Evolutionary conservation across 2,113 vertebrate species (phyloP), one percentile per base, ranked within the genome.

Genomic region (Sebastes schlegelii): DNA sequence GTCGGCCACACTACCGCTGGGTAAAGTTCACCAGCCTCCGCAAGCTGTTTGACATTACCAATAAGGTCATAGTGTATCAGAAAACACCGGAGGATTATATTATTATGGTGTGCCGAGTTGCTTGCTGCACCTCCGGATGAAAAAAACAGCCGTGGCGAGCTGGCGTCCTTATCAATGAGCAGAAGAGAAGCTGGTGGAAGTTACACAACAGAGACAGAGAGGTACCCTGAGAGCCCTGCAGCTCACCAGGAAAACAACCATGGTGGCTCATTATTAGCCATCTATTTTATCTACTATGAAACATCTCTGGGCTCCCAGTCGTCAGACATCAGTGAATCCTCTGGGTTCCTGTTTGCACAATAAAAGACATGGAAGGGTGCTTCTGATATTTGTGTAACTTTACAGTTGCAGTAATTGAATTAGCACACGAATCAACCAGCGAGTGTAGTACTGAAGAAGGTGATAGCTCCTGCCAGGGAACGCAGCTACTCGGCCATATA

Each of bases 261-360:
- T 84, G 84, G 86, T 84, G 6, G 63, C 91, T 94, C 89, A 91
- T 94, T 95, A 95, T 94, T 92, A 92, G 89, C 91, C 91, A 93
- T 95, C 91, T 94, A 95, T 87, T 92, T 93, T 91, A 93, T 94
- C 92, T 90, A 89, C 91, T 91, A 76, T 82, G 86, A 90, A 90
- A 88, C 91, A 90, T 92, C 90, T 89, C 88, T 6, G 68, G 90
- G 92, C 87, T 94, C 92, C 91, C 92, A 93, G 94, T 88, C 91
- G 94, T 93, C 93, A 93, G 87, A 95, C 92, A 93, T 95, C 94
- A 93, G 82, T 92, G 88, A 95, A 93, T 95, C 94, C 93, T 90
- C 73, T 86, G 92, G 92, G 93, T 82, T 93, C 86, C 84, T 90
- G 89, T 91, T 92, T 93, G 90, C 88, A 89, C 89, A 92, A 91